Evolutionary conservation across 2,797 vertebrate species (phyloP), one percentile per base, ranked within the genome.

Genomic region (Leucoraja ocellata): DNA sequence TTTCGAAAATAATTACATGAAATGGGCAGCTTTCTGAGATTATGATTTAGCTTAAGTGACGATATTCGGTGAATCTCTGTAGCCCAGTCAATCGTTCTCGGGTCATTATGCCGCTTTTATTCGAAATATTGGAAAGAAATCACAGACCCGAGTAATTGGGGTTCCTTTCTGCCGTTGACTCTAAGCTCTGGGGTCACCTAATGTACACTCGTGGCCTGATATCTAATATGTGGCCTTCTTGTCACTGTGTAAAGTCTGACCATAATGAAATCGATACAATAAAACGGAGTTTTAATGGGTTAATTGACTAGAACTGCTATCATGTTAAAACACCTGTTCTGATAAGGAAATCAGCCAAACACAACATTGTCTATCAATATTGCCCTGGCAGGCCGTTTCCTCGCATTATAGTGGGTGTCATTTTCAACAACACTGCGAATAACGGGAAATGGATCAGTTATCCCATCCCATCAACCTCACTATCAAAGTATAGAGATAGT

Each of bases 311-410:
- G 94, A 93, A 95, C 94, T 76, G 95, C 96, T 97, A 96, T 97
- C 96, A 93, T 94, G 91, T 95, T 94, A 95, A 94, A 97, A 96
- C 97, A 97, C 96, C 96, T 97, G 96, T 97, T 95, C 96, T 94
- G 95, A 94, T 80, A 92, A 94, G 94, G 93, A 77, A 94, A 94
- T 95, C 94, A 91, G 94, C 94, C 94, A 93, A 95, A 94, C 93
- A 91, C 46, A 32, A 78, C 94, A 94, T 93, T 93, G 91, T 94
- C 93, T 95, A 96, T 96, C 96, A 94, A 95, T 96, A 95, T 94
- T 94, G 28, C 86, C 93, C 93, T 93, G 94, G 79, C 94, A 94
- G 65, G 84, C 93, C 93, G 18, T 32, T 32, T 91, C 18, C 23
- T 10, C 84, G 68, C 36, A 9, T 73, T 46, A 46, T 54, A 54